Evolutionary conservation across 1,140 invertebrate species (phyloP), one percentile per base, ranked within the genome.

Genomic region (Microplitis mediator): DNA sequence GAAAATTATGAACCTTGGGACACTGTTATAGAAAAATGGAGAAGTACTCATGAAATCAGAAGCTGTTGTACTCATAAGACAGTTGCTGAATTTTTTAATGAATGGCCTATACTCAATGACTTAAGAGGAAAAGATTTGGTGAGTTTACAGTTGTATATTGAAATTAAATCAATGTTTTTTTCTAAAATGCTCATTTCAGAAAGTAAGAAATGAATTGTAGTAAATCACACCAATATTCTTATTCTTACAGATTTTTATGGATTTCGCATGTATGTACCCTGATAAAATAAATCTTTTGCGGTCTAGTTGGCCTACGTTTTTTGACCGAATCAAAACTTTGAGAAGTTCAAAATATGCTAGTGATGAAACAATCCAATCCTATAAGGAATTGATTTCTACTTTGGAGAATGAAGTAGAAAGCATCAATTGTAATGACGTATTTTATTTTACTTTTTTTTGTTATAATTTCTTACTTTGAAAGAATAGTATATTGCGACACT

Each of bases 381-480:
- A 54, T 54, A 54, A 54, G 3, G 16, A 54, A 54, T n/a, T 54
- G 5, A 54, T 54, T 54, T 4, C 13, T 54, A n/a, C 52, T 16
- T 54, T 54, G 13, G 52, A 13, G 4, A 16, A 54, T 54, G 52
- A 13, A n/a, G 52, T 8, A 54, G 1, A 16, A 54, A 31, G 4
- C 69, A 64, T 56, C 64, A 67, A 50, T 71, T 34, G 50, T 73
- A 71, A 39, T 52, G 36, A 39, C 8, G 4, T 39, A 39, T 39
- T 39, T 39, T 39, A 39, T 39, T 39, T 39, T 1, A 5, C 8
- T 39, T 39, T 39, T 39, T 39, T 39, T 39, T 39, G 4, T 39
- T 8, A 39, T 39, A 39, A 39, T 39, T 39, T 39, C 8, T 4
- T 39, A 39, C 36, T 39, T 39, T 39, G 36, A 39, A n/a, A n/a